Conservation (phyloP, 2,113 vertebrate genomes). For the Camelus dromedarius region DNA sequence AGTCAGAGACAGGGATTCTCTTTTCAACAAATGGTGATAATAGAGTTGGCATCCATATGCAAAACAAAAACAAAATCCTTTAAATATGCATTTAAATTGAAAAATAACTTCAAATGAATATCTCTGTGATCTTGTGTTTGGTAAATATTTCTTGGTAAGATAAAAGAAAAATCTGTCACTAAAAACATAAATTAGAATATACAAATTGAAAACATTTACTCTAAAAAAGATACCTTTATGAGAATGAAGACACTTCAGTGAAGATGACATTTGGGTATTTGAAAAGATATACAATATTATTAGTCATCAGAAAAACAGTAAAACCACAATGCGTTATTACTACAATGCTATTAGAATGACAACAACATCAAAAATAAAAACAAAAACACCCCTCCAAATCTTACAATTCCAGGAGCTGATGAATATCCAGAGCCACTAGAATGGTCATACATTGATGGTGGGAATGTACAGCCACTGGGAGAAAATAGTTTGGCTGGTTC, state of each 20-base stretch:
- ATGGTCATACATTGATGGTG: neutral
- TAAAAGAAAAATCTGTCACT: neutral
- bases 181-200: neutral
- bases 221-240: neutral
- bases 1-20: neutral
- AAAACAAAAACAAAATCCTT: slow-evolving; percentile 7
- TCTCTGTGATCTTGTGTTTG: neutral
- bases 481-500: neutral
- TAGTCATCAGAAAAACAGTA: neutral
- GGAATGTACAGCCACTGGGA: neutral
- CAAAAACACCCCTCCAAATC: neutral
- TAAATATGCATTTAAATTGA: neutral
- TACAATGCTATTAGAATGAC: neutral
- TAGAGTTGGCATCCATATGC: neutral
- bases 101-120: neutral
- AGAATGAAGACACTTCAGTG: neutral
- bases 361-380: neutral
- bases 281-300: neutral
- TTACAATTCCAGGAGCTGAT: neutral
- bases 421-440: neutral
- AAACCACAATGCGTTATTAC: neutral
- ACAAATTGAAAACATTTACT: neutral
- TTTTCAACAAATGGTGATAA: neutral
- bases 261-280: neutral
- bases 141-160: neutral